phyloP scores from a whole-genome alignment of 2,888 invertebrate species.

The Antheraea yamamai region DNA sequence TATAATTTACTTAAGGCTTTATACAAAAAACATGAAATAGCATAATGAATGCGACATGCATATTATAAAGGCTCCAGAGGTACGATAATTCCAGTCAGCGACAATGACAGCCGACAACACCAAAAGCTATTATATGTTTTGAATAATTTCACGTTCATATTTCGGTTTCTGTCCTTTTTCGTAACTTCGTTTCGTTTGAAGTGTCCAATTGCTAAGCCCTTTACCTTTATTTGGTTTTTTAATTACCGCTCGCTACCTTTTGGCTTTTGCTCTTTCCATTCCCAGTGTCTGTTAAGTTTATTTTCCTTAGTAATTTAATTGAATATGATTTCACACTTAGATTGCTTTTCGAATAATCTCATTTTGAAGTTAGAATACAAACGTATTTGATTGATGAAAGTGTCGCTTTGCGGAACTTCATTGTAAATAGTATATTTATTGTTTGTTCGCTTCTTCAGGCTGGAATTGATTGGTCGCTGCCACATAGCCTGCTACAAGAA shows the following conservation, averaged over 20 bases:
- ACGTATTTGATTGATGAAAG: too few species aligned
- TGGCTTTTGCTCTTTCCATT: neutral
- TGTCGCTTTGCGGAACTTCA: neutral
- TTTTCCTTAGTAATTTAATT: neutral
- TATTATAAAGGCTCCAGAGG: constrained; percentile 20
- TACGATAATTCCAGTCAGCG: constrained; percentile 18
- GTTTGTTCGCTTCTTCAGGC: too few species aligned
- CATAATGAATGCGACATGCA: neutral
- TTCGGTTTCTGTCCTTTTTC: constrained; percentile 21
- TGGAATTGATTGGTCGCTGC: too few species aligned
- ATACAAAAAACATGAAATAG: neutral
- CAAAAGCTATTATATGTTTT: constrained; percentile 21
- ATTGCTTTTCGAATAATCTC: neutral
- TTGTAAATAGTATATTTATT: neutral
- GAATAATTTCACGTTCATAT: constrained; percentile 24
- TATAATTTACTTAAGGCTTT: neutral
- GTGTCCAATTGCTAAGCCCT: neutral
- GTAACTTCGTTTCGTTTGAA: constrained; percentile 18
- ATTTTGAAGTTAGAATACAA: neutral
- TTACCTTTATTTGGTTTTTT: constrained; percentile 12
- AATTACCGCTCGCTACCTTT: neutral
- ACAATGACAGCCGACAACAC: constrained; percentile 21
- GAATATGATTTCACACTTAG: neutral
- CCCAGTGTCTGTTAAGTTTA: neutral
- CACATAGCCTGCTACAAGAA: too few species aligned